These are phyloP conservation scores for Periophthalmus modestus DNA, from an alignment of 2,113 vertebrate genomes.

Conservation along the genomic window DNA sequence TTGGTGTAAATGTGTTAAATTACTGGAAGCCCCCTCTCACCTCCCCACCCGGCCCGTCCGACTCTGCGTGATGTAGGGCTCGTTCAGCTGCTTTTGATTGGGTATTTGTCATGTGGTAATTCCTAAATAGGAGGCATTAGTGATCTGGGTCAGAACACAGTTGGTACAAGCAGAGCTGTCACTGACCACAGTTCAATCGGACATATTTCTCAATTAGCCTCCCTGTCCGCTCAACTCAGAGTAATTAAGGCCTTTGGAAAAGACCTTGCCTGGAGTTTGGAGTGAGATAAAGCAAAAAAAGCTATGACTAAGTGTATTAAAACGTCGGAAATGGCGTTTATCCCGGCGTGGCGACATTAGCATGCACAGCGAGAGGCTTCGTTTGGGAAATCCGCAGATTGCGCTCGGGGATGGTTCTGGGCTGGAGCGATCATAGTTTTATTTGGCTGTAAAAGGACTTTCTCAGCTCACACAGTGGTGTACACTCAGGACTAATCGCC, in stretches of 20 bases:
- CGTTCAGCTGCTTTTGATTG: constrained; percentile 55
- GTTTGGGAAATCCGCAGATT: constrained; percentile 62
- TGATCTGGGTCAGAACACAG: constrained; percentile 67
- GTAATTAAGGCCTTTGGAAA: constrained; percentile 75
- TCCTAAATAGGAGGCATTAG: constrained; percentile 67
- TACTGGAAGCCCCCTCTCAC: constrained; percentile 48
- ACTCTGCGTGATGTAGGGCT: constrained; percentile 45
- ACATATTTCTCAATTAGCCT: constrained; percentile 76
- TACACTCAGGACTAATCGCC: constrained; percentile 56
- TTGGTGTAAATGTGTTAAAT: constrained; percentile 57
- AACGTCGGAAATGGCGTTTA: constrained; percentile 66
- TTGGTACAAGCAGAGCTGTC: constrained; percentile 54
- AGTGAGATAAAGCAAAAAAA: constrained; percentile 19
- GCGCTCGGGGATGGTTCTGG: constrained; percentile 58
- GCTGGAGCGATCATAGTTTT: constrained; percentile 55
- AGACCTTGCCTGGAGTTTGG: constrained; percentile 69
- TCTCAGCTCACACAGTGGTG: constrained; percentile 27
- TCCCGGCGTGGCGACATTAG: constrained; percentile 64
- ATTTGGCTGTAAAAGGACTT: constrained; percentile 61
- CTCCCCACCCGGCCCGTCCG: constrained; percentile 16
- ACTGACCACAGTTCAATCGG: constrained; percentile 65
- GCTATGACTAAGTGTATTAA: constrained; percentile 55
- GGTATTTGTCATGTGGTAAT: constrained; percentile 65
- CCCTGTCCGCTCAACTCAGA: constrained; percentile 67
- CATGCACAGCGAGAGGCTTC: constrained; percentile 53